Evolutionary conservation across 1,140 invertebrate species (phyloP).

Genomic region (Platyscapa corneri): DNA sequence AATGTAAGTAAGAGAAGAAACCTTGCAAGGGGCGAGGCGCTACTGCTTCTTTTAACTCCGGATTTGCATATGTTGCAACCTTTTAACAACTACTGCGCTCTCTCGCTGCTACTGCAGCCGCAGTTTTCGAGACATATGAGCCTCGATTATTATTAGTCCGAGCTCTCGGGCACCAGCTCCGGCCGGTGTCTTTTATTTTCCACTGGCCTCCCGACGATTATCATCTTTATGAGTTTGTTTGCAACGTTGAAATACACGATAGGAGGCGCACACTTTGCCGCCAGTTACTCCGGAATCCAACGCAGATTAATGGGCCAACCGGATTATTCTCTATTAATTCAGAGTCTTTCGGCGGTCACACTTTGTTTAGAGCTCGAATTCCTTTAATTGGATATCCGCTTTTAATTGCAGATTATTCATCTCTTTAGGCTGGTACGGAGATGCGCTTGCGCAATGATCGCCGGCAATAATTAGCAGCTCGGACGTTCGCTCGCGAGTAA

Average conservation of each 20-base stretch:
- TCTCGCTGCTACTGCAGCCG: background rate
- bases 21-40: background rate
- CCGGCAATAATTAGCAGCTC: no score
- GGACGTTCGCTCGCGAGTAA: no score
- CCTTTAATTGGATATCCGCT: constrained; percentile 23
- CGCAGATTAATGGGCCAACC: constrained; percentile 39
- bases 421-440: no score
- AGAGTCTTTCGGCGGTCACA: background rate
- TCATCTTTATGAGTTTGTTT: constrained; percentile 27
- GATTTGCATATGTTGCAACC: no score
- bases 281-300: constrained; percentile 21
- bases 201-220: background rate
- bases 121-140: background rate
- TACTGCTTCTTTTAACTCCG: no score
- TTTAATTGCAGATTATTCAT: background rate
- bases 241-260: background rate
- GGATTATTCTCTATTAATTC: constrained; percentile 19
- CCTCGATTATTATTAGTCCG: background rate
- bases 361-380: constrained; percentile 20
- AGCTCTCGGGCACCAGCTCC: no score
- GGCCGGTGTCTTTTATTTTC: no score
- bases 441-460: no score
- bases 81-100: background rate
- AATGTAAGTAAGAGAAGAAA: constrained; percentile 19
- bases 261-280: background rate